A percentile compares a stretch with the other conserved stretches of the same genome.
phyloP scores from a whole-genome alignment of 2,888 invertebrate genomes.

The Coronaproctus castanopsis region DNA sequence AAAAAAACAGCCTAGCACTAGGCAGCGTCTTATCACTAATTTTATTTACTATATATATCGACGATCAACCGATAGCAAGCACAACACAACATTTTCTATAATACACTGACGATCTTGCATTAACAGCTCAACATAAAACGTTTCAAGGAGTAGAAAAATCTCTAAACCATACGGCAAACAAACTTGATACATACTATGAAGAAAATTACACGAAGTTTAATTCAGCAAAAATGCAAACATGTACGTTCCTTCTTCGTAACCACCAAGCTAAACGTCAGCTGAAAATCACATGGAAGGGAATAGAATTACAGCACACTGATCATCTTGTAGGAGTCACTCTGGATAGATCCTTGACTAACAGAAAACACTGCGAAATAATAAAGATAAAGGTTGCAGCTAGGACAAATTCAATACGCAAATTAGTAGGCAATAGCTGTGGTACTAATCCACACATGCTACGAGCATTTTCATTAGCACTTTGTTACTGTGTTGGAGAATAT shows the following conservation, averaged over 20 bases:
- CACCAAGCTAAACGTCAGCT: background rate
- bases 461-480: background rate
- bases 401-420: no score
- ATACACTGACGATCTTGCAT: no score
- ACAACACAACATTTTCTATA: background rate
- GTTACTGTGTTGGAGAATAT: background rate
- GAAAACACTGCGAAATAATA: no score
- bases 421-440: no score
- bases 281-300: background rate
- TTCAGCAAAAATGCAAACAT: background rate
- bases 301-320: background rate
- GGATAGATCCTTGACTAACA: background rate
- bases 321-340: background rate
- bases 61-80: background rate
- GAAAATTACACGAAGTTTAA: background rate
- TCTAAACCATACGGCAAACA: background rate
- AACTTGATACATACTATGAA: background rate
- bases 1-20: background rate
- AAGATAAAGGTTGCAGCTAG: no score
- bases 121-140: background rate
- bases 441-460: background rate
- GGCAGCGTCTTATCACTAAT: background rate
- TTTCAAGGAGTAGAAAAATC: background rate
- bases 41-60: background rate
- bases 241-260: background rate